Evolutionary conservation across 2,797 vertebrate genomes (phyloP).

Genomic region (Gymnothorax javanicus): DNA sequence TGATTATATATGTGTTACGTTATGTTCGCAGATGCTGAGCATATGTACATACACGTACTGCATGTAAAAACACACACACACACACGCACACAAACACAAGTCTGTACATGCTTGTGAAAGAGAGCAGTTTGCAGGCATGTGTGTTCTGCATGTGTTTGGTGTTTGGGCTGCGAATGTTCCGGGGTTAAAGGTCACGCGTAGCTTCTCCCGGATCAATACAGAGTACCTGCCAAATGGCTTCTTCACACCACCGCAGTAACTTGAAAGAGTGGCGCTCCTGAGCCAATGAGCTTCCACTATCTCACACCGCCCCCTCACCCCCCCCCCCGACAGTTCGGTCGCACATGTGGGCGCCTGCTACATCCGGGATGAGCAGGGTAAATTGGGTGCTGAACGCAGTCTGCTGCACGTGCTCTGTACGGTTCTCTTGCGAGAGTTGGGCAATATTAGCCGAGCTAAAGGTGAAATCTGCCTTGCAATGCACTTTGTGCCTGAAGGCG

Average conservation of each 20-base stretch:
- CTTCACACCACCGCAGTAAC: slow-evolving; percentile 47
- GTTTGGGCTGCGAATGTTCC: not conserved
- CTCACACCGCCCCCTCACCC: slow-evolving; percentile 66
- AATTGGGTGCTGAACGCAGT: not conserved
- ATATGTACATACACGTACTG: slow-evolving; percentile 12
- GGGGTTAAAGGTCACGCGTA: not conserved
- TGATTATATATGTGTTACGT: not conserved
- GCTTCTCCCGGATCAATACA: slow-evolving; percentile 42
- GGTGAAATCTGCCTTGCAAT: not conserved
- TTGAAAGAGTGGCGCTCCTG: slow-evolving; percentile 44
- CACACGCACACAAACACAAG: too few relatives aligned
- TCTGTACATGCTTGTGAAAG: not conserved
- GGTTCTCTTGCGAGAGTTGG: not conserved
- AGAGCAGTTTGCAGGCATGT: not conserved
- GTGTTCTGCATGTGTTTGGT: slow-evolving; percentile 12
- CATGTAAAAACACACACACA: too few relatives aligned
- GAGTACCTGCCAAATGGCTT: slow-evolving; percentile 45
- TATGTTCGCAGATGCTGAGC: not conserved
- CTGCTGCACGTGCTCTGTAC: not conserved
- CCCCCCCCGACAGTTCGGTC: slow-evolving; percentile 42
- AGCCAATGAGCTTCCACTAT: slow-evolving; percentile 63
- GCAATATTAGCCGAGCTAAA: not conserved
- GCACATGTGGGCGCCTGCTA: not conserved
- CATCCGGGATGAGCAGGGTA: not conserved
- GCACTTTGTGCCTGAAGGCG: not conserved